Evolutionary conservation across 2,888 invertebrate species (phyloP).

Genomic region (Tachina fera): DNA sequence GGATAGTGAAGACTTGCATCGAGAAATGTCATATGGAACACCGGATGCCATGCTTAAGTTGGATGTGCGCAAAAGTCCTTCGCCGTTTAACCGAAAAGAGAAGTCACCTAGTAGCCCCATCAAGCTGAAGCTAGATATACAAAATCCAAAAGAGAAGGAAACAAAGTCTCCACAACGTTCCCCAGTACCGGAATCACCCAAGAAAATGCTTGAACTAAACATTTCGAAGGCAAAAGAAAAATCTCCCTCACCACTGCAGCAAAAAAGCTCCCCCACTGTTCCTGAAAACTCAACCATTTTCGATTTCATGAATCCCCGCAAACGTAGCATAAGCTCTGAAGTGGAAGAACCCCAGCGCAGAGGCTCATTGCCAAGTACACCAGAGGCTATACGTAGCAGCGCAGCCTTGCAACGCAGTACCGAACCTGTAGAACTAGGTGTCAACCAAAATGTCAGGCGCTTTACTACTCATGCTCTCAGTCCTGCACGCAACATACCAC

Average conservation of each 20-base stretch:
- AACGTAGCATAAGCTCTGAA: constrained; percentile 65
- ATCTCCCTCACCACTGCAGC: constrained; percentile 71
- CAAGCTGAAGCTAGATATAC: constrained; percentile 74
- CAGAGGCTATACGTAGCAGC: constrained; percentile 71
- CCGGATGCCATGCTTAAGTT: constrained; percentile 81
- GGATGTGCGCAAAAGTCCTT: constrained; percentile 78
- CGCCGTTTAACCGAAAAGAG: constrained; percentile 72
- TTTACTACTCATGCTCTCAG: constrained; percentile 76
- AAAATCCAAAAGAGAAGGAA: constrained; percentile 71
- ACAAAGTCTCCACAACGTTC: constrained; percentile 69
- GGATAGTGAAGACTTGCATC: constrained; percentile 84
- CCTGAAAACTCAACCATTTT: constrained; percentile 67
- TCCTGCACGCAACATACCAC: constrained; percentile 77
- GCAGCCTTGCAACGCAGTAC: constrained; percentile 80
- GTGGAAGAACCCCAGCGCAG: constrained; percentile 62
- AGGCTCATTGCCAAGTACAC: constrained; percentile 60
- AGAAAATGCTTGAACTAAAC: constrained; percentile 48
- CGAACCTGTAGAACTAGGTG: constrained; percentile 78
- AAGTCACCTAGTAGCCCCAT: constrained; percentile 64
- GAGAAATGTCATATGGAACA: constrained; percentile 84
- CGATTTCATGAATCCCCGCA: constrained; percentile 70
- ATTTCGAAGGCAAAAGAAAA: constrained; percentile 68
- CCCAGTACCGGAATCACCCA: constrained; percentile 60
- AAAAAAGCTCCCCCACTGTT: constrained; percentile 46
- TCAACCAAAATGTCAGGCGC: constrained; percentile 78